Base-by-base conservation (phyloP, 2,888 invertebrate species). In the Fragum sueziense region DNA sequence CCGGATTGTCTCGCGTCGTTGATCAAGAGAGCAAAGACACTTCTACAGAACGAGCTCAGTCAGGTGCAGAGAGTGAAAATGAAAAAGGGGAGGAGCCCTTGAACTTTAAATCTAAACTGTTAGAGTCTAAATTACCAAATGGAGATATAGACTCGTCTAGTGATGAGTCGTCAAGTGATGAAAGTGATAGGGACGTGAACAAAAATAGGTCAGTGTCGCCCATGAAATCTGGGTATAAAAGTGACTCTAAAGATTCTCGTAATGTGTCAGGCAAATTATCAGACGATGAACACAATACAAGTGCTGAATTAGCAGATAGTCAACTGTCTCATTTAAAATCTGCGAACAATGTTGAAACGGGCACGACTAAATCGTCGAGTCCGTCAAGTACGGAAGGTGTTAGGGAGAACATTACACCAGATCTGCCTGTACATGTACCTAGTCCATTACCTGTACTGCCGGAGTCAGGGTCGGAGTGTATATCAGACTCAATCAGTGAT, bases 401-500 rank as follows among this genome's bases (percentile, higher is more conserved):
- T 17, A 72, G 87, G n/a, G 85, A 86, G 47, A 82, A 85, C 61
- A 73, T 73, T 72, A 86, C 86, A 9, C 86, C 87, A 22, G 85
- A 85, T 41, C 74, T 86, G 27, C 85, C 86, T 22, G 77, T 83
- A 14, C 85, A 79, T 74, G 86, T 86, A 41, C 86, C 87, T 74
- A 88, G 88, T 85, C 87, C 87, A 52, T 77, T 80, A 67, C 85
- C 84, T 47, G 86, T 86, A 61, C 84, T 86, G 62, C 85, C 84
- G 67, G 86, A 87, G 34, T 82, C 84, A 27, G 85, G 85, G 9
- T 79, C 87, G 29, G 88, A 88, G 65, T 83, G 84, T 77, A 76
- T 87, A 9, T 86, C 86, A 54, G 87, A 87, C 75, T 85, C 86
- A 22, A 85, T 88, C 67, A 88, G 87, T 83, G 87, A 88, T 75